Conservation (phyloP, 2,888 invertebrate species). For the Hermaeophaga mercurialis region DNA sequence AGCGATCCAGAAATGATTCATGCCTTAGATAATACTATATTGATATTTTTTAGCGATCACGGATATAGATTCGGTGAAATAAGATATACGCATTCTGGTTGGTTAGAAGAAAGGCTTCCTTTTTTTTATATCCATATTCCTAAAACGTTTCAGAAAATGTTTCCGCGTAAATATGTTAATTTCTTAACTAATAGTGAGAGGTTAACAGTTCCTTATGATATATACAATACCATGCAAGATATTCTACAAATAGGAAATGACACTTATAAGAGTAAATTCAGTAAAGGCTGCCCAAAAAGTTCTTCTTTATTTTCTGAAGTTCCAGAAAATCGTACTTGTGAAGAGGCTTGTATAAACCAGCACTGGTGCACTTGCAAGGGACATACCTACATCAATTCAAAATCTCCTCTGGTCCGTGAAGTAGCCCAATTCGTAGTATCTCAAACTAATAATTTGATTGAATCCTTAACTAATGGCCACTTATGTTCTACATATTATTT, state of each 20-base stretch:
- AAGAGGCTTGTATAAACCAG: constrained; percentile 68
- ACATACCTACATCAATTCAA: constrained; percentile 58
- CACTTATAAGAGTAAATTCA: constrained; percentile 46
- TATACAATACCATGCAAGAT: constrained; percentile 74
- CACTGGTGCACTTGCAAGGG: constrained; percentile 79
- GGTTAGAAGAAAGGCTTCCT: constrained; percentile 80
- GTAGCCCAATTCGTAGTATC: constrained; percentile 61
- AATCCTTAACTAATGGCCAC: constrained; percentile 25
- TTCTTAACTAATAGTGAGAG: constrained; percentile 67
- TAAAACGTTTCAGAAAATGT: constrained; percentile 36
- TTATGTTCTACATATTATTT: constrained; percentile 45
- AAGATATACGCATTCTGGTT: constrained; percentile 71
- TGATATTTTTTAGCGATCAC: constrained; percentile 79
- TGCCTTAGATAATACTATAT: constrained; percentile 67
- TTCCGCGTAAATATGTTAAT: constrained; percentile 63
- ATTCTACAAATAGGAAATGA: constrained; percentile 55
- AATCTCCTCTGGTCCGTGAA: constrained; percentile 60
- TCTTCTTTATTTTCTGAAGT: constrained; percentile 69
- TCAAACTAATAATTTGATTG: constrained; percentile 36
- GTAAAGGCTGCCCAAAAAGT: constrained; percentile 68
- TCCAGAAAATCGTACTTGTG: constrained; percentile 66
- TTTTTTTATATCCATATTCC: constrained; percentile 76
- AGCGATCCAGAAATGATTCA: constrained; percentile 64
- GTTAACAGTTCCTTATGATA: constrained; percentile 76
- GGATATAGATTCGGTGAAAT: constrained; percentile 79